Percentiles rank a stretch among this genome's conserved stretches.
These are phyloP conservation scores for Bubo scandiacus DNA, from an alignment of 2,113 vertebrate genomes.

Conservation along the genomic window DNA sequence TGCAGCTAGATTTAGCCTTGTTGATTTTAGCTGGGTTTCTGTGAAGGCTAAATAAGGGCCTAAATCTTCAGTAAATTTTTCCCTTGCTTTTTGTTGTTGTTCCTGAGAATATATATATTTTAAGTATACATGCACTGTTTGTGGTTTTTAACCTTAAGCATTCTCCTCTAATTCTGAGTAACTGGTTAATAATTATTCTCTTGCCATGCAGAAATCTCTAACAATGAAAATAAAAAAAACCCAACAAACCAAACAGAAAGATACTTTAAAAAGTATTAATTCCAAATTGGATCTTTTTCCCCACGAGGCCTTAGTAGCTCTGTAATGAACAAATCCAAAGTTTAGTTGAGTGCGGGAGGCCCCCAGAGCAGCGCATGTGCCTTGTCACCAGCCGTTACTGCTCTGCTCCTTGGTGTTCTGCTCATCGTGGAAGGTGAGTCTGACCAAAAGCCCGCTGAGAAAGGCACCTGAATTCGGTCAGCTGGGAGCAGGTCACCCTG, in stretches of 20 bases:
- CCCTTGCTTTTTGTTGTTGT: neutral
- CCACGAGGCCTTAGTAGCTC: neutral
- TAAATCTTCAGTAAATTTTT: neutral
- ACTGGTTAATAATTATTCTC: neutral
- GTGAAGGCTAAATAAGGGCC: conserved; percentile 3
- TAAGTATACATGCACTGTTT: neutral
- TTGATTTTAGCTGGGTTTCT: neutral
- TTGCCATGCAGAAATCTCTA: neutral
- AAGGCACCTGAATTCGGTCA: too few relatives aligned
- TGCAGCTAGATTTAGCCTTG: conserved; percentile 14
- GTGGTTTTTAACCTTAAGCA: neutral
- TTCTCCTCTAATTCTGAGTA: neutral
- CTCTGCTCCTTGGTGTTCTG: accelerated
- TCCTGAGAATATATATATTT: neutral
- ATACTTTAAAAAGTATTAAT: neutral
- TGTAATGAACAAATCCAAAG: neutral
- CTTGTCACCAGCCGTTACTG: too few relatives aligned
- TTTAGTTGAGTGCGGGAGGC: neutral
- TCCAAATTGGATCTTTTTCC: neutral
- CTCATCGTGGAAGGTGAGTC: neutral
- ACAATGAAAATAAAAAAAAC: neutral
- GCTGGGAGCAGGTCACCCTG: accelerated
- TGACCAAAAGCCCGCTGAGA: neutral
- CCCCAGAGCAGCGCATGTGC: neutral
- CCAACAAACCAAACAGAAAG: neutral